Evolutionary conservation across 1,140 invertebrate genomes (phyloP), one percentile per base, ranked within the genome.

Genomic region (Aleiodes sp.): DNA sequence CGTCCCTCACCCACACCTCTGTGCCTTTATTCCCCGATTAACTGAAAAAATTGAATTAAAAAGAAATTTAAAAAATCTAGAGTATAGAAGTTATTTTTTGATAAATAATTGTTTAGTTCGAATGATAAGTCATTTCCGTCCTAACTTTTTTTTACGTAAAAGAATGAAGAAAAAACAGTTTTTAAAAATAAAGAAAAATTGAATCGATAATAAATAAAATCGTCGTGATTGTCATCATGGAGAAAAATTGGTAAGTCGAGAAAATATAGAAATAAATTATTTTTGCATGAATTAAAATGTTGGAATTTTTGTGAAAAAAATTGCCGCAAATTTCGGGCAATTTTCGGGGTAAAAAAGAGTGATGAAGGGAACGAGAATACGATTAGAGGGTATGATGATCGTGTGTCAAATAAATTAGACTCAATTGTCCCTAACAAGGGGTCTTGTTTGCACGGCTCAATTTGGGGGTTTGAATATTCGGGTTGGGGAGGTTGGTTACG

Each of bases 211-310:
- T 7, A 56, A 56, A 56, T 2, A 41, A 24, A 41, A 59, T 41
- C 31, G 16, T 26, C 33, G 37, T 26, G 31, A 57, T 46, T 16
- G 56, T 57, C 62, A 70, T 31, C 62, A 70, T 70, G 69, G 61
- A 59, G 43, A 52, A 46, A 59, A 65, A 16, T 65, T 35, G 68
- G 68, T 70, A 65, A 70, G 68, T 70, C 16, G 4, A 35, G 29
- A 63, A 52, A 52, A 16, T 2, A 64, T 43, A 35, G 14, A 14
- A 46, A 1, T 7, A 29, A 26, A 41, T 39, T 39, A 39, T 39
- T 63, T 10, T 39, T 21, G 1, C 35, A n/a, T n/a, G n/a, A n/a
- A n/a, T 61, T 0, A 41, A 33, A n/a, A 12, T n/a, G 14, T 62
- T 62, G 29, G 12, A 2, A 31, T 39, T 43, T 14, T 37, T 24